phyloP scores from a whole-genome alignment of 2,888 invertebrate genomes.

The Julus scanicus region DNA sequence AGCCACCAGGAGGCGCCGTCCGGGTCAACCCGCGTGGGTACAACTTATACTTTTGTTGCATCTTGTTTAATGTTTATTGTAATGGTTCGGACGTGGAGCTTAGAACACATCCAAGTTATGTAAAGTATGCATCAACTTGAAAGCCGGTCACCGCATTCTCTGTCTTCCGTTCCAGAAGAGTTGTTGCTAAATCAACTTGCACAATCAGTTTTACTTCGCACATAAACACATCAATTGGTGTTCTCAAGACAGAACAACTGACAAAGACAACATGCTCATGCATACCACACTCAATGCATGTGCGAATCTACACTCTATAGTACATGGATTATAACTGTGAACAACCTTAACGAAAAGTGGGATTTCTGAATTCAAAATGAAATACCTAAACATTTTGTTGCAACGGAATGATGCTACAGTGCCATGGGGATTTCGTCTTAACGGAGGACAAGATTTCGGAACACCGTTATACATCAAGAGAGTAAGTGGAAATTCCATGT shows the following conservation, averaged over 20 bases:
- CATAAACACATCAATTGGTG: neutral
- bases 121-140: constrained; percentile 45
- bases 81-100: neutral
- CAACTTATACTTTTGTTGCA: neutral
- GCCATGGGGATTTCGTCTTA: constrained; percentile 56
- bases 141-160: neutral
- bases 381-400: constrained; percentile 56
- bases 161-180: neutral
- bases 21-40: constrained; percentile 1
- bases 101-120: constrained; percentile 4
- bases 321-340: neutral
- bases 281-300: neutral
- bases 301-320: neutral
- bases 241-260: neutral
- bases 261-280: neutral
- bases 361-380: constrained; percentile 37
- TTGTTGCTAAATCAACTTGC: neutral
- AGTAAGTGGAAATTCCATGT: constrained; percentile 1
- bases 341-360: neutral
- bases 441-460: constrained; percentile 49
- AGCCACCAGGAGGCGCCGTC: neutral
- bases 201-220: neutral
- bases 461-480: constrained; percentile 41
- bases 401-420: constrained; percentile 54
- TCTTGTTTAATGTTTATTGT: neutral